phyloP scores from a whole-genome alignment of 1,140 invertebrate species.

The Centruroides sculpturatus region DNA sequence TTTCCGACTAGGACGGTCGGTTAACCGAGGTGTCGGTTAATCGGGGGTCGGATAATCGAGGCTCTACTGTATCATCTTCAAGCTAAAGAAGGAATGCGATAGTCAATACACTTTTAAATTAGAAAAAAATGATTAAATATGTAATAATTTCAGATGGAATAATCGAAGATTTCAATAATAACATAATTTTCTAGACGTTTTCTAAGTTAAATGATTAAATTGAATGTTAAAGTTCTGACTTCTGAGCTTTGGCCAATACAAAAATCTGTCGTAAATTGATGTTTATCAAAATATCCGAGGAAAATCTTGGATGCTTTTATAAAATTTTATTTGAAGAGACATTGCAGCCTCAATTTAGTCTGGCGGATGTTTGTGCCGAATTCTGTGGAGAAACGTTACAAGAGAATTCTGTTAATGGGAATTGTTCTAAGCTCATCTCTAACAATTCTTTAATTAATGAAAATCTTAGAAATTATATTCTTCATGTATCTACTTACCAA shows the following conservation, averaged over 20 bases:
- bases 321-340: conserved; percentile 93
- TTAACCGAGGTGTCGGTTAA: no score
- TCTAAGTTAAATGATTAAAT: conserved; percentile 84
- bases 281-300: conserved; percentile 71
- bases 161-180: conserved; percentile 94
- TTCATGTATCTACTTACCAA: conserved; percentile 87
- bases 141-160: conserved; percentile 97
- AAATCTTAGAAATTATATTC: conserved; percentile 67
- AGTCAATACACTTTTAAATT: conserved; percentile 99
- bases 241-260: conserved; percentile 99
- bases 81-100: conserved; percentile 98
- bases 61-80: conserved; percentile 99
- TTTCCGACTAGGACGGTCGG: no score
- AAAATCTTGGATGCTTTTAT: conserved; percentile 90
- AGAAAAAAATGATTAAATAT: conserved; percentile 99
- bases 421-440: neutral
- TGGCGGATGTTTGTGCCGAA: conserved; percentile 89
- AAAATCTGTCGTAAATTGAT: conserved; percentile 74
- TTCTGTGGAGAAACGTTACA: conserved; percentile 54
- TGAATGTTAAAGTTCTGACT: conserved; percentile 90
- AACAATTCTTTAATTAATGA: neutral
- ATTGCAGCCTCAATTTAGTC: conserved; percentile 92
- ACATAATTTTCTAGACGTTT: no score
- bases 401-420: conserved; percentile 19
- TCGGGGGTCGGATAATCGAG: no score